Conservation (phyloP, 2,797 vertebrate genomes). For the Lacerta viridis region DNA sequence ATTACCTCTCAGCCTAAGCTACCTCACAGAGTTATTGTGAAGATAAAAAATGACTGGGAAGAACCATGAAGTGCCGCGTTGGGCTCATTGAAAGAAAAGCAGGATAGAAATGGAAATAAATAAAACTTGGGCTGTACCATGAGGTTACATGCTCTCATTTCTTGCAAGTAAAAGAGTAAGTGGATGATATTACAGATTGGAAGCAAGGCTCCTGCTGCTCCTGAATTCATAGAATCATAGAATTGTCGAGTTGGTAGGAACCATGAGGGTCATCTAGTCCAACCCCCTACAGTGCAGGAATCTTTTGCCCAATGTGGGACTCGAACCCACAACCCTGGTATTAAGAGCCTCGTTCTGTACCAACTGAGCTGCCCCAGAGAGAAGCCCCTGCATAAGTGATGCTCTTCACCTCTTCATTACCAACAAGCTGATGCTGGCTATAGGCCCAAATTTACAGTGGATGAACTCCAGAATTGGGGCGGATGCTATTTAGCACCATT, state of each 20-base stretch:
- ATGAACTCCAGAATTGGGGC: not conserved
- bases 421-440: not conserved
- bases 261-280: too few relatives aligned
- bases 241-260: too few relatives aligned
- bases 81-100: too few relatives aligned
- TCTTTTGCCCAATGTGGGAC: too few relatives aligned
- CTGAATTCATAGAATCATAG: not conserved
- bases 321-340: too few relatives aligned
- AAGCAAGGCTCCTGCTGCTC: not conserved
- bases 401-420: not conserved
- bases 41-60: too few relatives aligned
- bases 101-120: not conserved
- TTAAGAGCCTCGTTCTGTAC: too few relatives aligned
- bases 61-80: too few relatives aligned
- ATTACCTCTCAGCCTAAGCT: too few relatives aligned
- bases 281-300: too few relatives aligned
- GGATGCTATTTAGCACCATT: not conserved
- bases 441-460: not conserved
- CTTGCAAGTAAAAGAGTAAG: not conserved
- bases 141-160: not conserved
- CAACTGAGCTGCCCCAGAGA: too few relatives aligned
- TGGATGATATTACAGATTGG: not conserved
- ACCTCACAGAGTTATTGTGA: too few relatives aligned
- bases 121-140: not conserved
- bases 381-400: not conserved